Evolutionary conservation across 2,113 vertebrate species (phyloP).

Genomic region (Pseudorasbora parva): DNA sequence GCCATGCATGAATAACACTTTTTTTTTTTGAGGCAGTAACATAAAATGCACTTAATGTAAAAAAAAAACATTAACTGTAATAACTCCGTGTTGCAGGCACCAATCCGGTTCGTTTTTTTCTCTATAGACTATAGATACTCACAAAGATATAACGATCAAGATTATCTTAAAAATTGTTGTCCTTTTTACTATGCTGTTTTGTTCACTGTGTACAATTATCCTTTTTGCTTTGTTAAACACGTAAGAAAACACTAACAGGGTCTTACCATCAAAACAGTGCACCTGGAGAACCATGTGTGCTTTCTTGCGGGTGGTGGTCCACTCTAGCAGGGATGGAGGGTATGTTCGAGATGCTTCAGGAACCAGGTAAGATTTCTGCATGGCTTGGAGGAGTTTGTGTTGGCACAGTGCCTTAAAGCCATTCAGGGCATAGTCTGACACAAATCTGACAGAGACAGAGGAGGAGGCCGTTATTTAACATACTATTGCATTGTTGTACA

Average conservation of each 20-base stretch:
- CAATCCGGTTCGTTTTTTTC: too few species aligned
- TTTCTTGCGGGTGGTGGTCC: slow-evolving; percentile 83
- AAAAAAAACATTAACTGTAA: too few species aligned
- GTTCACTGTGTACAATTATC: background rate
- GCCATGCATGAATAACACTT: too few species aligned
- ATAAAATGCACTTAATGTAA: too few species aligned
- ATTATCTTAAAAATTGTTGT: too few species aligned
- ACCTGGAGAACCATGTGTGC: slow-evolving; percentile 88
- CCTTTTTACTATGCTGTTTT: background rate
- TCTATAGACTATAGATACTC: too few species aligned
- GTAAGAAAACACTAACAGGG: background rate
- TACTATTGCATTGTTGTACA: background rate
- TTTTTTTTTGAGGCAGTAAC: too few species aligned
- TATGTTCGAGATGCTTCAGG: slow-evolving; percentile 77
- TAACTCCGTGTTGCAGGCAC: too few species aligned
- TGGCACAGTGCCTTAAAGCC: slow-evolving; percentile 92
- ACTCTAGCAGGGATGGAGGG: slow-evolving; percentile 90
- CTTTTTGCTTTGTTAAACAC: background rate
- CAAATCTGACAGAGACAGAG: slow-evolving; percentile 72
- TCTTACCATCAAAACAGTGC: slow-evolving; percentile 88
- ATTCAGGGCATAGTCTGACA: slow-evolving; percentile 83
- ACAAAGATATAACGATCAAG: too few species aligned
- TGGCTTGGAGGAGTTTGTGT: slow-evolving; percentile 89
- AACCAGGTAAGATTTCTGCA: slow-evolving; percentile 77
- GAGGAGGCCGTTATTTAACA: background rate